These are phyloP conservation scores for Delia radicum DNA, from an alignment of 1,140 invertebrate species.

Conservation along the genomic window DNA sequence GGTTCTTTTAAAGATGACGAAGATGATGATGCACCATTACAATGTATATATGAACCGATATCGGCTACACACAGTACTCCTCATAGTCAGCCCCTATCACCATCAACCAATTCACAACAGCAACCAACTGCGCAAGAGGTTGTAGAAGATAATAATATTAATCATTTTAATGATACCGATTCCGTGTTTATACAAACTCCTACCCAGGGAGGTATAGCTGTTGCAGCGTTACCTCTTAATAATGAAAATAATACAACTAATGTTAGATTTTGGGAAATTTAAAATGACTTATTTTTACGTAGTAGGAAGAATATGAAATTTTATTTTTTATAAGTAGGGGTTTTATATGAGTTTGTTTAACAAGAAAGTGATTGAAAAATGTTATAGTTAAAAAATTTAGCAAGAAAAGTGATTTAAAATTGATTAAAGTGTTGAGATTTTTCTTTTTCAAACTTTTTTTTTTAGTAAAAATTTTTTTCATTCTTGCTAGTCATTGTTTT, in stretches of 20 bases:
- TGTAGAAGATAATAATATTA: slow-evolving; percentile 22
- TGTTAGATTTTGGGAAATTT: not conserved
- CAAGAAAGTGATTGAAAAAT: no score
- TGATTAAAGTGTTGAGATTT: no score
- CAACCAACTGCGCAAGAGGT: not conserved
- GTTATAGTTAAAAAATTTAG: no score
- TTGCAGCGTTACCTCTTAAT: slow-evolving; percentile 45
- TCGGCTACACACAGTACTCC: slow-evolving; percentile 25
- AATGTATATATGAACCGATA: slow-evolving; percentile 50
- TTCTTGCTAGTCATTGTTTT: no score
- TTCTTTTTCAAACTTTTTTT: no score
- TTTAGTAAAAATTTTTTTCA: no score
- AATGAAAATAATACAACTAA: not conserved
- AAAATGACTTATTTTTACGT: no score
- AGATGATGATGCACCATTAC: slow-evolving; percentile 44
- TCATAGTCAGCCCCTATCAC: not conserved
- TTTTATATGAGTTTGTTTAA: no score
- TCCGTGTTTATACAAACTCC: slow-evolving; percentile 47
- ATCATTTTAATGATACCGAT: slow-evolving; percentile 31
- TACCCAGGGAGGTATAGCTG: slow-evolving; percentile 47
- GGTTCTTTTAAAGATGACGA: slow-evolving; percentile 54
- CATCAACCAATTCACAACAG: not conserved
- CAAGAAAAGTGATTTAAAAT: no score
- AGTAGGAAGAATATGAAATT: no score
- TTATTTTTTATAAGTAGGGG: no score